Conservation (phyloP, 1,140 invertebrate genomes). For the Pomacea maculata region DNA sequence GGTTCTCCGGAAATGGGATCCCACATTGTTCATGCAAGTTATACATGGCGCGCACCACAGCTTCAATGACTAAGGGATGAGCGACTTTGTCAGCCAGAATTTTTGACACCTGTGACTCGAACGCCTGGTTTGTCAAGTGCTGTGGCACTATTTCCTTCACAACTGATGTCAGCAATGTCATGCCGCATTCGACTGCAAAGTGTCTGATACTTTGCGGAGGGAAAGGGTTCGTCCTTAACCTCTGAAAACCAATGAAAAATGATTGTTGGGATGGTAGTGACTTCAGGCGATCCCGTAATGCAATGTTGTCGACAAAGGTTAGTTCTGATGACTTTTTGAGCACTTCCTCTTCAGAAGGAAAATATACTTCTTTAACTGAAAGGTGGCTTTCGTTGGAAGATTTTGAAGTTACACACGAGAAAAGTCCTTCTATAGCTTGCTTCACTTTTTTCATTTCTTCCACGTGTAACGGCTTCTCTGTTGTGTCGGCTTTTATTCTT, state of each 20-base stretch:
- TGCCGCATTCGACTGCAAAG: conserved; percentile 30
- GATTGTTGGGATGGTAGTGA: conserved; percentile 4
- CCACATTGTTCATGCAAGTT: conserved; percentile 4
- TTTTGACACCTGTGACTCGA: neutral
- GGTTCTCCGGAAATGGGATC: neutral
- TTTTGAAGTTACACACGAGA: conserved; percentile 13
- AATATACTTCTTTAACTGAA: conserved; percentile 29
- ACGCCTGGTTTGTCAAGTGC: neutral
- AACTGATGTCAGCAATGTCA: conserved; percentile 35
- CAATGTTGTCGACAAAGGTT: conserved; percentile 23
- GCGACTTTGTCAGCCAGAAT: conserved; percentile 15
- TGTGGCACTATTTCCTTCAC: conserved; percentile 39
- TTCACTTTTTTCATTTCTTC: conserved; percentile 37
- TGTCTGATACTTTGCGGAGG: conserved; percentile 20
- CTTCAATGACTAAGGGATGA: conserved; percentile 22
- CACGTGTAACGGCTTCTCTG: conserved; percentile 36
- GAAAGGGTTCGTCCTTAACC: conserved; percentile 23
- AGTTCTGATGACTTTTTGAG: conserved; percentile 29
- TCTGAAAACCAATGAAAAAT: conserved; percentile 31
- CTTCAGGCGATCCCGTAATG: conserved; percentile 13
- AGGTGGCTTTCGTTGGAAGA: neutral
- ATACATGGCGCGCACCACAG: conserved; percentile 28
- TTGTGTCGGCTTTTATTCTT: conserved; percentile 14
- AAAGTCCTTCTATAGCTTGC: conserved; percentile 41
- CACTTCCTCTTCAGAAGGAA: conserved; percentile 31